Base-by-base conservation (phyloP, 2,888 invertebrate genomes). In the Acronicta leporina region DNA sequence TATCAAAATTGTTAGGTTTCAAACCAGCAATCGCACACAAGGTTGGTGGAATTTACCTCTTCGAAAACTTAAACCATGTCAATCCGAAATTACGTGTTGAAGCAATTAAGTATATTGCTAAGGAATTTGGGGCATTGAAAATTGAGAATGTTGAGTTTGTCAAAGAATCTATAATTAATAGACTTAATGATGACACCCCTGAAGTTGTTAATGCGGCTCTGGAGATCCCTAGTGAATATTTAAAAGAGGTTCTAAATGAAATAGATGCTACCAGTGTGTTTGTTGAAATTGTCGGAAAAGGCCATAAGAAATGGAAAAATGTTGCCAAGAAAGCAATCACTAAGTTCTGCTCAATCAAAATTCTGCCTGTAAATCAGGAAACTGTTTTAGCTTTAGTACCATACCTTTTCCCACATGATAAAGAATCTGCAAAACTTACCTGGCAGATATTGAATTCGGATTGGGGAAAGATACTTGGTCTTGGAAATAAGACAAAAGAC, bases 11-110 rank as follows among this genome's bases (percentile, higher is more conserved):
- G 7, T 76, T 95, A 75, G 95, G 95, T 14, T 95, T 95, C 66
- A 95, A 95, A 63, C 94, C 96, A 0, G 95, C 95, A 43, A 92
- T 95, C 0, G 90, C 93, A 0, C 95, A 95, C 63, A 92, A 92
- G 82, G 87, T 95, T 11, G 94, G 94, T 48, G 92, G 92, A 0
- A 92, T 91, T 40, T 93, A 95, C 53, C 91, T 97, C 0, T 96
- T 96, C 76, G 95, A 97, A 81, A 96, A 96, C 71, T 87, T 98
- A 0, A 97, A 97, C 77, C 97, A 98, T 86, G 92, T 96, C 0
- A 96, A 96, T 77, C 87, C 96, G 0, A 89, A 95, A 47, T 92
- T 97, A 53, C 95, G 98, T 68, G 89, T 95, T 2, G 92, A 95
- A 77, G 97, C 97, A 0, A 92, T 98, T 0, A 93, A 96, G 71